These are phyloP conservation scores for Pollicipes pollicipes DNA, from an alignment of 1,140 invertebrate genomes.

Conservation along the genomic window DNA sequence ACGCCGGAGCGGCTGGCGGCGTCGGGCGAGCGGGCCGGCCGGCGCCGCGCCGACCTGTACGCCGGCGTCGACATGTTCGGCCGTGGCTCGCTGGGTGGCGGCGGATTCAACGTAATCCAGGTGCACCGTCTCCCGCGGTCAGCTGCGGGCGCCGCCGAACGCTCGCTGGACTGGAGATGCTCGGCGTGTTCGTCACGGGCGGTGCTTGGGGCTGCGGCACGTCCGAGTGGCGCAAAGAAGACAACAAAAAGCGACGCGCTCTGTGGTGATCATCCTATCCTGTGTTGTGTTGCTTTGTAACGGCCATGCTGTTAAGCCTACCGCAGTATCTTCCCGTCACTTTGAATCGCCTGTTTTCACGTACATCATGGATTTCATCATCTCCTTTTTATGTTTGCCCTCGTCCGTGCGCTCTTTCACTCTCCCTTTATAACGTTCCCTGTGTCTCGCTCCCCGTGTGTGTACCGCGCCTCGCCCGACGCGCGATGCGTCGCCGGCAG, in stretches of 20 bases:
- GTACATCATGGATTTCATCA: neutral
- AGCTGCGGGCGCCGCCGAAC: neutral
- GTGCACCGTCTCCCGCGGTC: constrained; percentile 28
- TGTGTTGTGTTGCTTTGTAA: neutral
- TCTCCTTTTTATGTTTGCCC: constrained; percentile 8
- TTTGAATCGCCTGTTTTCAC: neutral
- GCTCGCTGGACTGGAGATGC: neutral
- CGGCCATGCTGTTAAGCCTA: neutral
- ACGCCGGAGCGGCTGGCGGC: constrained; percentile 39
- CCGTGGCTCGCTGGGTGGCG: constrained; percentile 63
- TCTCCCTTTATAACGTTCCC: neutral
- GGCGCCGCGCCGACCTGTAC: constrained; percentile 45
- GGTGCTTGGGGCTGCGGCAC: neutral
- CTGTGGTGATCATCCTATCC: no score
- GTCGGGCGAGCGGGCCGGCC: constrained; percentile 30
- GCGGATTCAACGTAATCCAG: constrained; percentile 60
- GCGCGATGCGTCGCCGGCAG: constrained; percentile 29
- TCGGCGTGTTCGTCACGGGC: no score
- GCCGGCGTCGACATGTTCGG: constrained; percentile 94
- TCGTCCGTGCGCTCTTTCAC: constrained; percentile 5
- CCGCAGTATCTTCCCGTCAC: neutral
- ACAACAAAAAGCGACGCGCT: neutral
- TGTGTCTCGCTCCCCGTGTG: neutral
- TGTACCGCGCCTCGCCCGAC: no score
- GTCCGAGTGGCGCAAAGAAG: neutral